Base-by-base conservation (phyloP, 2,888 invertebrate species). In the Panzeria rudis region DNA sequence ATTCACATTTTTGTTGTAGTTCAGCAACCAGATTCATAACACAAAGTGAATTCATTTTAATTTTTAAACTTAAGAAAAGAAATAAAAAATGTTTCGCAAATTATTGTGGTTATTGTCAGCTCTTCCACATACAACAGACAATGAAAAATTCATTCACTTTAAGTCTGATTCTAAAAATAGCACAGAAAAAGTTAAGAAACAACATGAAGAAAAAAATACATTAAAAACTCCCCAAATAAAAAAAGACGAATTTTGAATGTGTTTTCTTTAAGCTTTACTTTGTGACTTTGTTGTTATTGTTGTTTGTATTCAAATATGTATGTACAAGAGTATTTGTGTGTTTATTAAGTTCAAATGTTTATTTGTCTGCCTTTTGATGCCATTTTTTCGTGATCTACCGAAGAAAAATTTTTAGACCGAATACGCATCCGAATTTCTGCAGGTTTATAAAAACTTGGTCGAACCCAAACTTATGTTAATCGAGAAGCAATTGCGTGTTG, bases 101-200 rank as follows among this genome's bases (percentile, higher is more conserved):
- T 17, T 17, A 7, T 7, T 47, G 47, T 47, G 17, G 38, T 38
- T 47, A 47, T 13, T 47, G 17, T 17, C 47, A 47, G 5, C 13
- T 23, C 13, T 23, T 38, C 15, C 35, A n/a, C 54, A 44, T 76
- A 50, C 23, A 54, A 13, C 52, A 73, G 9, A 77, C 47, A 78
- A 50, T 61, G 41, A 83, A 69, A 72, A 82, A 83, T 68, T 85
- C 73, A 85, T 85, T 83, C 56, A 82, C 61, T 75, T 77, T 66
- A 83, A 73, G 71, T 80, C 64, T 47, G 44, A 59, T 77, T 79
- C 82, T 82, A 79, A 83, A 86, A 84, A 84, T 80, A 84, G 71
- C 66, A n/a, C 23, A 62, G 29, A 54, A 78, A 41, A 44, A 23
- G 23, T 15, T 56, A 35, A 76, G 66, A 25, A 56, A 44, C 41